These are phyloP conservation scores for Premnoplex brunnescens DNA, from an alignment of 2,797 vertebrate genomes.

Conservation along the genomic window DNA sequence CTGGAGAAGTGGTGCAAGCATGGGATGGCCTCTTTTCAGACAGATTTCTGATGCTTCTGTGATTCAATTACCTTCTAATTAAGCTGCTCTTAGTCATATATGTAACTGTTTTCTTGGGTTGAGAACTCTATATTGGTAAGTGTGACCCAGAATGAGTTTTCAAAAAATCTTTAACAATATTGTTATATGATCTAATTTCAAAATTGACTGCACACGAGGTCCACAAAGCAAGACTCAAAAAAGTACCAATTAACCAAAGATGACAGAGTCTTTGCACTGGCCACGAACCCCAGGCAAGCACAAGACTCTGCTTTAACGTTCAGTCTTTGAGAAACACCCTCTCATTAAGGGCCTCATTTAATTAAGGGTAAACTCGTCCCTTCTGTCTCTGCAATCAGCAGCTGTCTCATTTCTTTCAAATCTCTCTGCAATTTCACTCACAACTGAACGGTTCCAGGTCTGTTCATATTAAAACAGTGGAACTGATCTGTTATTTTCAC, in stretches of 20 bases:
- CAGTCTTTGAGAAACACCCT: not conserved
- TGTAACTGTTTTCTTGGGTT: not conserved
- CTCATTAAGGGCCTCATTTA: not conserved
- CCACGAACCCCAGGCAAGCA: not conserved
- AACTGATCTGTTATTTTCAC: not conserved
- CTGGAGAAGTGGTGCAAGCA: not conserved
- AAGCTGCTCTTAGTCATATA: conserved; percentile 9
- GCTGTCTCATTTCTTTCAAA: not conserved
- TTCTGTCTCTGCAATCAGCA: not conserved
- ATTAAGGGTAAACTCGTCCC: not conserved
- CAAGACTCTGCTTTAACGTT: not conserved
- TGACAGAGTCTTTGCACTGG: not conserved
- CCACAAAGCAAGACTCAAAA: not conserved
- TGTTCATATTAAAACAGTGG: not conserved
- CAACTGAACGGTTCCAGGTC: not conserved
- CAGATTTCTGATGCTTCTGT: not conserved
- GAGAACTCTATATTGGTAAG: not conserved
- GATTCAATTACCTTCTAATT: conserved; percentile 28
- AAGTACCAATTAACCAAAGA: not conserved
- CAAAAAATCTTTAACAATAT: not conserved
- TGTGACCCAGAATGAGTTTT: not conserved
- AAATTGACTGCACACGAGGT: not conserved
- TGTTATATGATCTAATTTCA: not conserved
- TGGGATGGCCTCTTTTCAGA: not conserved
- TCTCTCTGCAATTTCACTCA: not conserved